A percentile compares a stretch with the other conserved stretches of the same genome.
Conservation (phyloP, 1,140 invertebrate genomes). For the Asbolus verrucosus region DNA sequence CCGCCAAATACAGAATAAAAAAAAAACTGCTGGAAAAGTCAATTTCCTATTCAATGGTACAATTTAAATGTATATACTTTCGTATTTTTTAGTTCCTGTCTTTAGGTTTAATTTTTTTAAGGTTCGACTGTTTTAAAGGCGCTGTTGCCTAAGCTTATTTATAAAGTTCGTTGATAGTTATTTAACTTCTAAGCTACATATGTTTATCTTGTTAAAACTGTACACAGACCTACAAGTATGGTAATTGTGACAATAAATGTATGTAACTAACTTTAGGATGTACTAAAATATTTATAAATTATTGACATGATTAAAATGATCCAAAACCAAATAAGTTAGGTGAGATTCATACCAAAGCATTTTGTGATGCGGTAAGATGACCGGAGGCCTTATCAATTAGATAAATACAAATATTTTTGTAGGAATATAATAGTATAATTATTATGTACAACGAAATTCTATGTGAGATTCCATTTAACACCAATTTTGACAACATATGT, state of each 20-base stretch:
- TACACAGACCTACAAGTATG: not conserved
- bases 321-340: not conserved
- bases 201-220: not conserved
- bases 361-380: conserved; percentile 35
- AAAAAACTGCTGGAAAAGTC: conserved; percentile 23
- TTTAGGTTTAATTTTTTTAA: conserved; percentile 29
- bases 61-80: conserved; percentile 44
- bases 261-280: conserved; percentile 17
- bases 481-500: conserved; percentile 10
- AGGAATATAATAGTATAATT: conserved; percentile 19
- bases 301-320: not conserved
- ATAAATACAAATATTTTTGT: conserved; percentile 23
- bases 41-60: conserved; percentile 52
- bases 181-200: conserved; percentile 23
- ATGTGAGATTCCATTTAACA: conserved; percentile 21
- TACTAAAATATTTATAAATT: not conserved
- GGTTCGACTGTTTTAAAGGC: conserved; percentile 35
- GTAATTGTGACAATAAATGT: conserved; percentile 16
- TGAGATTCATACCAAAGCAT: conserved; percentile 32
- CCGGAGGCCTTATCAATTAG: conserved; percentile 29
- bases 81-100: conserved; percentile 49
- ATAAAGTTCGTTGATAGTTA: conserved; percentile 2
- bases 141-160: conserved; percentile 26
- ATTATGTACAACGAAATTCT: not conserved
- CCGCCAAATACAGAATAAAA: not conserved